A percentile compares a stretch with the other conserved stretches of the same genome.
These are phyloP conservation scores for Rhodeus uyekii DNA, from an alignment of 2,797 vertebrate genomes.

Conservation along the genomic window DNA sequence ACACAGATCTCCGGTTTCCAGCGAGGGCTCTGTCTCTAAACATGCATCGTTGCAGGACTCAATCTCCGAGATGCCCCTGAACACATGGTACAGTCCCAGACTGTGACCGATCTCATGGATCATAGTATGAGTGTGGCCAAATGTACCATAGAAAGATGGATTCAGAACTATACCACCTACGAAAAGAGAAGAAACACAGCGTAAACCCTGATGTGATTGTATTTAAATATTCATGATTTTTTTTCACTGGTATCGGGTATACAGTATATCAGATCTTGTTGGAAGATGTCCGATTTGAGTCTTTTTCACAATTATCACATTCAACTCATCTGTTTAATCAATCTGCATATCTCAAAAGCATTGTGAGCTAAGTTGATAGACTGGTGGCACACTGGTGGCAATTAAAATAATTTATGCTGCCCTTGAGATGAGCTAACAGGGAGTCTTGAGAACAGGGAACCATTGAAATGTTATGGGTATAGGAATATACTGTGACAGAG, in stretches of 20 bases:
- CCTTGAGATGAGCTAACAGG: background rate
- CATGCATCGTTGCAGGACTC: slow-evolving; percentile 96
- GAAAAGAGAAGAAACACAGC: background rate
- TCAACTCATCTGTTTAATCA: background rate
- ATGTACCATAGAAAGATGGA: slow-evolving; percentile 93
- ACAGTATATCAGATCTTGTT: background rate
- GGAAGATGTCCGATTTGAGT: background rate
- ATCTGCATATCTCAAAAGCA: no score
- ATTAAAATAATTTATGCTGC: no score
- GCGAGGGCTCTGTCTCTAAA: slow-evolving; percentile 94
- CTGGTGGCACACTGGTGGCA: no score
- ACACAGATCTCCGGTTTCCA: slow-evolving; percentile 96
- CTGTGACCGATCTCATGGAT: slow-evolving; percentile 98
- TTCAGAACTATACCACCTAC: slow-evolving; percentile 93
- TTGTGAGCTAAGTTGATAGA: background rate
- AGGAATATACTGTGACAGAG: background rate
- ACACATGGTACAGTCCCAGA: slow-evolving; percentile 96
- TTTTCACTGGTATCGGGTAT: background rate
- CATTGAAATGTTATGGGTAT: background rate
- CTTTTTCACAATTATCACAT: background rate
- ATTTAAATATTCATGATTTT: background rate
- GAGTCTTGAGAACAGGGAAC: background rate
- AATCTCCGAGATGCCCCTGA: slow-evolving; percentile 95
- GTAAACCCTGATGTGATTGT: background rate
- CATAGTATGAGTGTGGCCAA: slow-evolving; percentile 97